Evolutionary conservation across 2,113 vertebrate genomes (phyloP).

Genomic region (Corythornis cristatus): DNA sequence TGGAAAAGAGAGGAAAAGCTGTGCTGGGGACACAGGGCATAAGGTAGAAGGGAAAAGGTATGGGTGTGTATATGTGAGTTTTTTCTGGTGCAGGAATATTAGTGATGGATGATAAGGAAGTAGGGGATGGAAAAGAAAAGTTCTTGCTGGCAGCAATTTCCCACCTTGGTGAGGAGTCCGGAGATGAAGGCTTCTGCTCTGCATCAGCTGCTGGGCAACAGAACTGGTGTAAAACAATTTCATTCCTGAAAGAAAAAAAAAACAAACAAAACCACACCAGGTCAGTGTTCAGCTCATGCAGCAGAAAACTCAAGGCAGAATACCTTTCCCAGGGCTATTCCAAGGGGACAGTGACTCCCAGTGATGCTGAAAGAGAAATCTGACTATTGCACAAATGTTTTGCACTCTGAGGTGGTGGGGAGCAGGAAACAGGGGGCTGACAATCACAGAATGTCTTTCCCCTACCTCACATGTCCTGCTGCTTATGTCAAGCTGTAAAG

Average conservation of each 20-base stretch:
- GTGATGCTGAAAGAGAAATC: not conserved
- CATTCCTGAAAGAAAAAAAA: slow-evolving; percentile 84
- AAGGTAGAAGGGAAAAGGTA: not conserved
- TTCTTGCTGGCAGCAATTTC: not conserved
- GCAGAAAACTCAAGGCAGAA: not conserved
- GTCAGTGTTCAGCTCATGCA: slow-evolving; percentile 31
- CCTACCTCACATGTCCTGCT: not conserved
- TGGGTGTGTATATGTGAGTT: not conserved
- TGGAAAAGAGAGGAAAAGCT: not conserved
- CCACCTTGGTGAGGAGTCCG: slow-evolving; percentile 76
- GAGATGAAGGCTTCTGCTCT: slow-evolving; percentile 83
- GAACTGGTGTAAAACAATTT: slow-evolving; percentile 97
- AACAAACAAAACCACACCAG: slow-evolving; percentile 31
- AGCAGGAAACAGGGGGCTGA: not conserved
- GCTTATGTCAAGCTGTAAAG: not conserved
- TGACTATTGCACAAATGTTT: not conserved
- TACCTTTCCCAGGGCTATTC: not conserved
- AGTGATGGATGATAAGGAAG: not conserved
- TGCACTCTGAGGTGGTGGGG: not conserved
- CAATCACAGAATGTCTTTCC: not conserved
- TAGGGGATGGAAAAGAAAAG: not conserved
- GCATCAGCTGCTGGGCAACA: slow-evolving; percentile 95
- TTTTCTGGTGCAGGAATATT: not conserved
- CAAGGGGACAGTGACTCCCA: not conserved
- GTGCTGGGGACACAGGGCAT: not conserved